Conservation (phyloP, 2,113 vertebrate genomes). For the Lophius piscatorius region DNA sequence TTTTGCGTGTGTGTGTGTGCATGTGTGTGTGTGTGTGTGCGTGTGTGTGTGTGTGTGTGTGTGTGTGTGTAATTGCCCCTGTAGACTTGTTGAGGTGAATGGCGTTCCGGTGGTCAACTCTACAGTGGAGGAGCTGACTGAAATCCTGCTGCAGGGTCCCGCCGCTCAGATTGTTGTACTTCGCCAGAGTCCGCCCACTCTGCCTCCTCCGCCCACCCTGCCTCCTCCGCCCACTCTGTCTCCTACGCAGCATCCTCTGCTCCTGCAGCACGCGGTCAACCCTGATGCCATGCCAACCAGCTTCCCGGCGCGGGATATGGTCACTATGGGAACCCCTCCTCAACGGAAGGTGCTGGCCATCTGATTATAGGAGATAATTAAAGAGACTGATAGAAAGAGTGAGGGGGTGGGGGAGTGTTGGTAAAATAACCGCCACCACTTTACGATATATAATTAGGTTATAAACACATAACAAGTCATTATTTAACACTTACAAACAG, state of each 20-base stretch:
- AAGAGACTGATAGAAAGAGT: background rate
- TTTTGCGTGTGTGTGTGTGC: background rate
- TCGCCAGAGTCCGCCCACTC: no score
- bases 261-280: constrained; percentile 20
- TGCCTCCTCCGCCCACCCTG: no score
- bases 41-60: background rate
- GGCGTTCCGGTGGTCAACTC: constrained; percentile 66
- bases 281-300: constrained; percentile 18
- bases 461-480: no score
- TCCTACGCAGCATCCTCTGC: constrained; percentile 32
- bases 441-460: constrained; percentile 4
- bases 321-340: constrained; percentile 48
- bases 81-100: constrained; percentile 76
- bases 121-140: constrained; percentile 60
- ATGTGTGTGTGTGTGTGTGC: background rate
- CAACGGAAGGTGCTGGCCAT: constrained; percentile 61
- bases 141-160: constrained; percentile 59
- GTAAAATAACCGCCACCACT: background rate
- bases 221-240: constrained; percentile 25
- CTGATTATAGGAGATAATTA: constrained; percentile 27
- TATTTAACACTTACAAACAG: no score
- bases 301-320: constrained; percentile 18
- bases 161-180: constrained; percentile 70
- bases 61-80: background rate
- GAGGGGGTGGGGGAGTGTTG: no score